phyloP scores from a whole-genome alignment of 2,888 invertebrate species.

The Exocentrus adspersus region DNA sequence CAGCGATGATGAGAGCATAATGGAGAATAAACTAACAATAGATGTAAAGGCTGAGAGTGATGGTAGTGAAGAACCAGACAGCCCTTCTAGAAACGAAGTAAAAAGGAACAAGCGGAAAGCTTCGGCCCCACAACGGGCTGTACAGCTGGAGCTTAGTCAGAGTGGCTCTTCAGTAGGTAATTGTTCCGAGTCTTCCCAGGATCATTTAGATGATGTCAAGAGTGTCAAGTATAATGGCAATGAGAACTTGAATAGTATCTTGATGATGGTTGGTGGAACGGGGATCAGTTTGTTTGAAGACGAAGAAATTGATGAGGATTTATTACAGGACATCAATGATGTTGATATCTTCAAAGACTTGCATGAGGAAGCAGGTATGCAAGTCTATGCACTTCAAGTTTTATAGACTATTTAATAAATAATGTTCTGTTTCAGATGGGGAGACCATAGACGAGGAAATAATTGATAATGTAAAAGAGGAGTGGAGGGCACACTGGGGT shows the following conservation, averaged over 20 bases:
- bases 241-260: slow-evolving; percentile 31
- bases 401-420: too few species aligned
- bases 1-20: slow-evolving; percentile 46
- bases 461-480: slow-evolving; percentile 65
- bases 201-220: slow-evolving; percentile 43
- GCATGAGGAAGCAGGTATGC: slow-evolving; percentile 56
- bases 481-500: slow-evolving; percentile 64
- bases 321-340: slow-evolving; percentile 54
- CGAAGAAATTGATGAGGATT: slow-evolving; percentile 45
- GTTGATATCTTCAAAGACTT: slow-evolving; percentile 59
- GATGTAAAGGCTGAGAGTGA: slow-evolving; percentile 46
- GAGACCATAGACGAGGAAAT: slow-evolving; percentile 58
- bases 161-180: slow-evolving; percentile 49
- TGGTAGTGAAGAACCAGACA: slow-evolving; percentile 42
- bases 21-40: slow-evolving; percentile 37
- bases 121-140: slow-evolving; percentile 55
- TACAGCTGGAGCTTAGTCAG: slow-evolving; percentile 52
- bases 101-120: slow-evolving; percentile 57
- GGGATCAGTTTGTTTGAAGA: slow-evolving; percentile 33
- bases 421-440: slow-evolving; percentile 45
- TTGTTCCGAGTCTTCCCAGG: slow-evolving; percentile 56
- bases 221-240: slow-evolving; percentile 35
- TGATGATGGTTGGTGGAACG: slow-evolving; percentile 33
- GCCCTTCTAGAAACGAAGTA: slow-evolving; percentile 36
- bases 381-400: too few species aligned